Base-by-base conservation (phyloP, 2,888 invertebrate genomes). In the Hipparchia sbordonii region DNA sequence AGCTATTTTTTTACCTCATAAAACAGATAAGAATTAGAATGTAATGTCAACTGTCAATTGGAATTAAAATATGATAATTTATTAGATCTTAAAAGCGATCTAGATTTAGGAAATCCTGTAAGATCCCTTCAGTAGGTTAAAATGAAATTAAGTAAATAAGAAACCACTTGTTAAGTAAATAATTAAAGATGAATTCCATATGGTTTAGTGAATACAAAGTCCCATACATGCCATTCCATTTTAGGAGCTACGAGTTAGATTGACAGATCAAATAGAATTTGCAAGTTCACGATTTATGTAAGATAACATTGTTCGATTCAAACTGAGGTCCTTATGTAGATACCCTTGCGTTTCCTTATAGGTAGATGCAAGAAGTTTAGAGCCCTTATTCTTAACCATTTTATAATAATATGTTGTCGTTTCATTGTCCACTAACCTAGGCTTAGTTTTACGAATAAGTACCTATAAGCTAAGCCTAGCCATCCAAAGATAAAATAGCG, bases 181-280 rank as follows among this genome's bases (percentile, higher is more conserved):
- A 23, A 2, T 2, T 13, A 57, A 13, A 57, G 57, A 8, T 23
- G 13, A 57, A 10, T 12, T 60, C 51, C 12, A 6, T 23, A 39
- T 33, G 52, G 65, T 65, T 65, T 23, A 13, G 33, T 52, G 51
- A 65, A 69, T 72, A 66, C 69, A 60, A 72, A 71, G 68, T 69
- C 56, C 67, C 68, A 8, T 72, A 72, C 72, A 65, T 68, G 13
- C 70, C 72, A 71, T 68, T 72, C 70, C 67, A 63, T 72, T 51
- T 65, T 62, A 63, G 68, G 67, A 70, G 60, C 33, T 65, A 60
- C 65, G 51, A 33, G 33, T 7, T 48, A 74, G 63, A 67, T 72
- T 51, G 66, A 70, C 70, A 46, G 62, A 70, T 70, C 65, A 68
- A 63, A 62, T 10, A 56, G 23, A 46, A 62, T 70, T 70, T 70